Base-by-base conservation (phyloP, 2,888 invertebrate species). In the Drosophila neutralis region DNA sequence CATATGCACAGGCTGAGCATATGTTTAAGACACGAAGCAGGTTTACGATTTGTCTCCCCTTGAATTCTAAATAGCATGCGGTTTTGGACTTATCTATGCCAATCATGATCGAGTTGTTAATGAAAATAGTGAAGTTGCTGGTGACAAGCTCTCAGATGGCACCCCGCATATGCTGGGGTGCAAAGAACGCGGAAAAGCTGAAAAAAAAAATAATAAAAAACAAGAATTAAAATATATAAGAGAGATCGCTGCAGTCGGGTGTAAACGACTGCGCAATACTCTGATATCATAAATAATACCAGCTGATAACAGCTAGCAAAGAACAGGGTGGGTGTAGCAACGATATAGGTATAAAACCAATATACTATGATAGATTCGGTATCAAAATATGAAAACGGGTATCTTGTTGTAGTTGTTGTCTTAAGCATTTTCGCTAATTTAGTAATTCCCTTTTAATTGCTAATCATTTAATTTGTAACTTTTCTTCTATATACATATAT, bases 71-170 rank as follows among this genome's bases (percentile, higher is more conserved):
- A 53, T 65, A 85, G 82, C 61, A 64, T 49, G 33, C 48, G 52
- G 40, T 51, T 60, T 73, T 53, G 54, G 71, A 40, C 68, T 82
- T 85, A 73, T 72, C 76, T 81, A 87, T 83, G 83, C 83, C 62
- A 70, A 79, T 72, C 85, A 87, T 86, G 85, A 83, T 87, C 85
- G 61, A 80, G 78, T 87, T 82, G 82, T 78, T 84, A 84, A 84
- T 84, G 87, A 84, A 87, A 77, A 84, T 73, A 69, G 67, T 73
- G 53, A 76, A 73, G 76, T 71, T 69, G 64, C 66, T 79, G 78
- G 59, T 65, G 69, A 62, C 87, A 74, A 73, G 77, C 72, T 81
- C 79, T 74, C 60, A 36, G 61, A 54, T 69, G 57, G 56, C 70
- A 60, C 45, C 36, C 24, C 54, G 56, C 51, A 21, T 38, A 79